phyloP scores from a whole-genome alignment of 1,140 invertebrate genomes.

The Procambarus clarkii region DNA sequence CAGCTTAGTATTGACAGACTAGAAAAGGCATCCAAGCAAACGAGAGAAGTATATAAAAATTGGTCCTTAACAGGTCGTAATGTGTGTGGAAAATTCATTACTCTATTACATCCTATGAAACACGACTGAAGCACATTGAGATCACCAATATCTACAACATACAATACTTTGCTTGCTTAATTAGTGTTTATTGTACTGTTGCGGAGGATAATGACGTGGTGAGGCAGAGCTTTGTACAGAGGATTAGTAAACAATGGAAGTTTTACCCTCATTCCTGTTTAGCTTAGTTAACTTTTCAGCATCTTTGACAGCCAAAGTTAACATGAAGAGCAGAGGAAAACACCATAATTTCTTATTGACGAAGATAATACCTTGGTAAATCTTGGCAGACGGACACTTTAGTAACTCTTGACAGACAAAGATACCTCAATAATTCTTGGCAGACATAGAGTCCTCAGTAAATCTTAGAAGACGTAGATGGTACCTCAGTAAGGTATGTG shows the following conservation, averaged over 20 bases:
- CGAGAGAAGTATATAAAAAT: neutral
- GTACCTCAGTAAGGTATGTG: too few relatives aligned
- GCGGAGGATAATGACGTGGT: neutral
- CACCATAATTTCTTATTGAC: too few relatives aligned
- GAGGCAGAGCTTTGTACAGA: neutral
- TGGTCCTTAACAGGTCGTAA: neutral
- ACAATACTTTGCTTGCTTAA: neutral
- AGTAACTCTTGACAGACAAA: too few relatives aligned
- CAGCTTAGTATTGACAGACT: neutral
- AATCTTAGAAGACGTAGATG: too few relatives aligned
- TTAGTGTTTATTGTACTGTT: neutral
- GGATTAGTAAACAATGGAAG: neutral
- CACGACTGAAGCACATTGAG: neutral
- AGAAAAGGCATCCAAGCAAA: neutral
- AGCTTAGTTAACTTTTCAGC: too few relatives aligned
- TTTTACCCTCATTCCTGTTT: too few relatives aligned
- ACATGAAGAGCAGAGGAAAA: too few relatives aligned
- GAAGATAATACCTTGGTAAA: too few relatives aligned
- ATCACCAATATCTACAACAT: neutral
- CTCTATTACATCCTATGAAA: neutral
- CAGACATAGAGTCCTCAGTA: too few relatives aligned
- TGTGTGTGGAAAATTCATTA: neutral
- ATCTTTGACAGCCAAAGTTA: too few relatives aligned
- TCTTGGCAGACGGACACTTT: too few relatives aligned
- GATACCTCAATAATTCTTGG: too few relatives aligned